Evolutionary conservation across 2,797 vertebrate genomes (phyloP), one percentile per base, ranked within the genome.

Genomic region (Scyliorhinus canicula): DNA sequence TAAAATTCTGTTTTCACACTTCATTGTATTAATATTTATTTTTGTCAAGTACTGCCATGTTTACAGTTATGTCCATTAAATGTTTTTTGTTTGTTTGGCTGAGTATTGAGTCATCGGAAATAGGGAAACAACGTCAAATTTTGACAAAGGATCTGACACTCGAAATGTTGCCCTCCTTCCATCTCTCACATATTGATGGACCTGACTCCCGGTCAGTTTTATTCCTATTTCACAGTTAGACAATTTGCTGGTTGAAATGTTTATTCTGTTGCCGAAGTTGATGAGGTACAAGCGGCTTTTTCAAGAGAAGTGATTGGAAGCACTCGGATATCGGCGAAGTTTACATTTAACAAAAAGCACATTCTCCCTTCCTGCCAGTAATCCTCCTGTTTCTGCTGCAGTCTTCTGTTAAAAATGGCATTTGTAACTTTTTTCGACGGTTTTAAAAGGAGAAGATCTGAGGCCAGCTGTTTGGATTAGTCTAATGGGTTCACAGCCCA

Each of bases 401-500:
- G 52, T 86, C 50, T 91, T 4, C 57, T 24, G 28, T 44, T 65
- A 65, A 44, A 91, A 91, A 24, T 28, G 21, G 31, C 26, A 63
- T 91, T 65, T 40, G 21, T 65, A 65, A 63, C 63, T 91, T 44
- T 65, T 65, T 44, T 26, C 6, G 3, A 26, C 60, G 8, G 60
- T 31, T 44, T 63, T 65, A 44, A 91, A 91, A 63, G 60, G 35
- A 91, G 60, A 65, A 12, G n/a, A n/a, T 65, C 11, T 44, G 60
- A 24, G 24, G 24, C 31, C 88, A 65, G 60, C 88, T 91, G 88
- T 40, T n/a, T 24, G 60, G 88, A 65, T 65, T 91, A 91, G 60
- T 2, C 21, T 91, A 91, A 91, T 91, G 88, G 88, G 60, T 91
- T 91, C 88, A 91, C 60, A 91, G 57, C n/a, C 57, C 11, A 40